These are phyloP conservation scores for Lynx canadensis DNA, from an alignment of 2,113 vertebrate genomes.

Conservation along the genomic window DNA sequence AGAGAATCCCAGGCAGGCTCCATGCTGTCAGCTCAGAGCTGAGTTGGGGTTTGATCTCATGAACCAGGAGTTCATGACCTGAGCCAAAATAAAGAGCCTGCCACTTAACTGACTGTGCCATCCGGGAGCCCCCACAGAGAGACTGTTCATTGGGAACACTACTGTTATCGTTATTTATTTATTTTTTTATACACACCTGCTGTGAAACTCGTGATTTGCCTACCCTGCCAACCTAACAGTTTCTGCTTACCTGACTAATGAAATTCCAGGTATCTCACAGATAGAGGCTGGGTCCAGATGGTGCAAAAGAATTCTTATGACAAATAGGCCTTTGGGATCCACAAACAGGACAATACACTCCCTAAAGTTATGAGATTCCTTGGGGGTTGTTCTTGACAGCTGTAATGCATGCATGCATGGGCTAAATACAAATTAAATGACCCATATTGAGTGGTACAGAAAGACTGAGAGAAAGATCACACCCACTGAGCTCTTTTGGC, in stretches of 20 bases:
- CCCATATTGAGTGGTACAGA: not conserved
- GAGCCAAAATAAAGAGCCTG: no score
- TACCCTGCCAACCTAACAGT: constrained; percentile 29
- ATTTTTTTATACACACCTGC: not conserved
- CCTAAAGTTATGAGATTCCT: constrained; percentile 57
- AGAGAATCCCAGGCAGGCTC: no score
- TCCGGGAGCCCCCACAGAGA: no score
- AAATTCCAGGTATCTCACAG: not conserved
- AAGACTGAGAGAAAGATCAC: not conserved
- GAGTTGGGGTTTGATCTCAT: no score
- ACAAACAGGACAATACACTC: constrained; percentile 48
- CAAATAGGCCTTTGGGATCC: constrained; percentile 47
- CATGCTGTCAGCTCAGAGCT: no score
- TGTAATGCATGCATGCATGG: constrained; percentile 1
- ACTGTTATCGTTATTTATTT: not conserved
- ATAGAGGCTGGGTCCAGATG: constrained; percentile 8
- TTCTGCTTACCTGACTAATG: constrained; percentile 32
- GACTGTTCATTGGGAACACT: not conserved
- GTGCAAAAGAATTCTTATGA: constrained; percentile 43
- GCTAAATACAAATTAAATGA: constrained; percentile 62
- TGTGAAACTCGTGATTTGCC: constrained; percentile 1
- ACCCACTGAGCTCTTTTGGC: not conserved
- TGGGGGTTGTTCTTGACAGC: constrained; percentile 35
- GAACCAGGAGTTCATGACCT: no score
- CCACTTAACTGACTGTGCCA: no score